Conservation (phyloP, 2,888 invertebrate genomes). For the Coenonympha arcania region DNA sequence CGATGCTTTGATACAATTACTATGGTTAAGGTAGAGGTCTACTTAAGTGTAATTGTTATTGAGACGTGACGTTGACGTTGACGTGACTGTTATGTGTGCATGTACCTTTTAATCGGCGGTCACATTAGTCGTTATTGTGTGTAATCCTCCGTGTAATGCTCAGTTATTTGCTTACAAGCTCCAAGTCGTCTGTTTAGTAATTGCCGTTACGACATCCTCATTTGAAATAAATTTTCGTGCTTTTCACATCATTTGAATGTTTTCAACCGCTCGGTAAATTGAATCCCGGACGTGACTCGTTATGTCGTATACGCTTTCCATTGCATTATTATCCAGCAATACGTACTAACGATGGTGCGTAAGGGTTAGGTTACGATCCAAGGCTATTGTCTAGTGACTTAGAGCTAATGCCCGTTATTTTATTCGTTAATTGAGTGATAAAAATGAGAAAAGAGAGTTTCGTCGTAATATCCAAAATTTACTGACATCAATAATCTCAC, state of each 20-base stretch:
- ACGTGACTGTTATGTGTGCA: too few relatives aligned
- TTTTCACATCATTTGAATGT: conserved; percentile 45
- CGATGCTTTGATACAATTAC: too few relatives aligned
- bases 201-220: conserved; percentile 50
- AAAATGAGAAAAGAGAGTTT: too few relatives aligned
- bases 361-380: too few relatives aligned
- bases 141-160: conserved; percentile 58
- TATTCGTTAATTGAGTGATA: too few relatives aligned
- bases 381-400: too few relatives aligned
- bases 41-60: too few relatives aligned
- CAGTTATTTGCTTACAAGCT: conserved; percentile 52
- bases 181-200: conserved; percentile 54
- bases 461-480: too few relatives aligned
- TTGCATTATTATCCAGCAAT: conserved; percentile 12
- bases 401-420: too few relatives aligned
- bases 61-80: too few relatives aligned
- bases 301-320: conserved; percentile 17
- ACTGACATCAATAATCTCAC: too few relatives aligned
- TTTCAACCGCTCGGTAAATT: conserved; percentile 16
- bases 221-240: conserved; percentile 37
- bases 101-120: conserved; percentile 44
- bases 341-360: conserved; percentile 7
- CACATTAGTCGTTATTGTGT: conserved; percentile 46
- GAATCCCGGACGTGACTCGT: conserved; percentile 19
- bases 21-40: too few relatives aligned